Percentiles rank a stretch among this genome's conserved stretches.
phyloP scores from a whole-genome alignment of 2,797 vertebrate genomes.

The Sphenopsis melanotis region DNA sequence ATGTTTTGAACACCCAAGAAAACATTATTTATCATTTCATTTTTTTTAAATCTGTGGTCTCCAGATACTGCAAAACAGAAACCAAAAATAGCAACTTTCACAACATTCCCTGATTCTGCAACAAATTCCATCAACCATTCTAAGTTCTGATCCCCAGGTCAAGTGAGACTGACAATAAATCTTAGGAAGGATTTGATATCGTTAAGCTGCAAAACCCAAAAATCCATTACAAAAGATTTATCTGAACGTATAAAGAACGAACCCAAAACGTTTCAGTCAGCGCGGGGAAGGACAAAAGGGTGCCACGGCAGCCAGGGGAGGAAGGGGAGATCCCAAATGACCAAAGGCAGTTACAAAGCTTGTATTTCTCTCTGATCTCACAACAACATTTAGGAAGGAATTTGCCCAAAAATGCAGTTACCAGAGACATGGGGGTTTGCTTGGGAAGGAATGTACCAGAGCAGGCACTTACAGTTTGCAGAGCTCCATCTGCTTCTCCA shows the following conservation, averaged over 20 bases:
- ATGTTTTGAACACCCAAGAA: background rate
- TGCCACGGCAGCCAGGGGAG: background rate
- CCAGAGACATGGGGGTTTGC: background rate
- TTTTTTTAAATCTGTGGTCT: background rate
- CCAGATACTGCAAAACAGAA: background rate
- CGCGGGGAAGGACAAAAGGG: background rate
- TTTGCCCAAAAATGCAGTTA: background rate
- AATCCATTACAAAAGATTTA: constrained; percentile 26
- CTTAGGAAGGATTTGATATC: background rate
- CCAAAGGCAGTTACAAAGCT: background rate
- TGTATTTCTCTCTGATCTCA: background rate
- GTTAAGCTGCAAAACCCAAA: constrained; percentile 12
- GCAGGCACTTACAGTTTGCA: constrained; percentile 4
- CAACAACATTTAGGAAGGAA: background rate
- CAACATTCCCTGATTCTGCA: background rate
- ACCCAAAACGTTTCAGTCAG: background rate
- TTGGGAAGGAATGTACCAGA: background rate
- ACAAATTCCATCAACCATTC: background rate
- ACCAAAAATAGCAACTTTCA: constrained; percentile 12
- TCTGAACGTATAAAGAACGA: background rate
- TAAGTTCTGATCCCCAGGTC: background rate
- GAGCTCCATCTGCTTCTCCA: background rate
- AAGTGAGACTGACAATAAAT: constrained; percentile 35
- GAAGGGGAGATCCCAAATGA: background rate
- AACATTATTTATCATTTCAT: background rate